A percentile compares a stretch with the other conserved stretches of the same genome.
These are phyloP conservation scores for Cheilinus undulatus DNA, from an alignment of 2,113 vertebrate genomes.

Conservation along the genomic window DNA sequence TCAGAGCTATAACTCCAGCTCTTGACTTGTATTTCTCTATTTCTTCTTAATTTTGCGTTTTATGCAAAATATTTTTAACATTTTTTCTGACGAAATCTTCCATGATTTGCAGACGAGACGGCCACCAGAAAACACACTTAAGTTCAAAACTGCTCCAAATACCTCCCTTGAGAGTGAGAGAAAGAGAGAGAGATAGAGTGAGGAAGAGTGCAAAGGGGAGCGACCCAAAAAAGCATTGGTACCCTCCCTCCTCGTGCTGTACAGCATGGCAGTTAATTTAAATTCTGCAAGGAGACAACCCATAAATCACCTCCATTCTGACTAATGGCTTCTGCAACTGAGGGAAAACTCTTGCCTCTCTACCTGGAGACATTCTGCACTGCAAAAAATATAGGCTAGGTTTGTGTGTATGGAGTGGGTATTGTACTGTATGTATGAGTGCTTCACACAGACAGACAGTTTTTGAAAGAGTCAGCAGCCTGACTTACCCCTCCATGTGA, in stretches of 20 bases:
- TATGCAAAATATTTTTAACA: constrained; percentile 24
- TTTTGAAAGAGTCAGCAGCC: constrained; percentile 76
- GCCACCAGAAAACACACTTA: constrained; percentile 71
- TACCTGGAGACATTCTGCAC: constrained; percentile 79
- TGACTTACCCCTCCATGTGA: constrained; percentile 57
- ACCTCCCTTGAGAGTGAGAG: constrained; percentile 46
- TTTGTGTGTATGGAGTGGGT: constrained; percentile 32
- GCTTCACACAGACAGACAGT: constrained; percentile 63
- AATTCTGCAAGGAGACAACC: constrained; percentile 85
- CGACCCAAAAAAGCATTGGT: constrained; percentile 64
- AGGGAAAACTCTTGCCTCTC: constrained; percentile 81
- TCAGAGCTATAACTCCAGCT: constrained; percentile 34
- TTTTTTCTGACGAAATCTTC: constrained; percentile 53
- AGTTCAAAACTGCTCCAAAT: constrained; percentile 61
- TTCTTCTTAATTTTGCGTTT: constrained; percentile 11
- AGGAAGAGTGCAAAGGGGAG: constrained; percentile 70
- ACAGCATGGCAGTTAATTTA: constrained; percentile 84
- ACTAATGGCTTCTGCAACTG: constrained; percentile 86
- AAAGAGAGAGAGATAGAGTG: constrained; percentile 19
- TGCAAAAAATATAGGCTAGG: constrained; percentile 58
- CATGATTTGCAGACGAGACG: constrained; percentile 41
- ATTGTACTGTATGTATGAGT: constrained; percentile 18
- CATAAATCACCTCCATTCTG: constrained; percentile 87
- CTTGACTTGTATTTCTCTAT: constrained; percentile 56
- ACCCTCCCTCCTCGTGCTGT: constrained; percentile 53